Conservation (phyloP, 2,888 invertebrate genomes). For the Suillia variegata region DNA sequence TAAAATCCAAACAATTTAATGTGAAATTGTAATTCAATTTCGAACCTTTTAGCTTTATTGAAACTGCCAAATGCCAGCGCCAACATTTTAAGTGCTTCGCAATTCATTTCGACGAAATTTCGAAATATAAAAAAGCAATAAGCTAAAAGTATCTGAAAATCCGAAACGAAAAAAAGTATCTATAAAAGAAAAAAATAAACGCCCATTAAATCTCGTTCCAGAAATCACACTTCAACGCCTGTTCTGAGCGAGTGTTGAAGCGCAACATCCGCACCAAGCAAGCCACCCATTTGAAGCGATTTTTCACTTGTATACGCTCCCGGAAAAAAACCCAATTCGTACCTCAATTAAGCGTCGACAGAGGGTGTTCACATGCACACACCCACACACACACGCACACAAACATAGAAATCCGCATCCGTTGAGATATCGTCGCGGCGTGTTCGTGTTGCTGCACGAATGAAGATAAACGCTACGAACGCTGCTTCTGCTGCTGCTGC, state of each 20-base stretch:
- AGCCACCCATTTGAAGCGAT: slow-evolving; percentile 16
- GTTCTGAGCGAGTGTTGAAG: too few relatives aligned
- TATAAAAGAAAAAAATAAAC: slow-evolving; percentile 20
- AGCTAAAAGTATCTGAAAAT: not conserved
- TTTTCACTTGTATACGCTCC: slow-evolving; percentile 26
- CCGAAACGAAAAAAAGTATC: not conserved
- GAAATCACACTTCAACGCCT: slow-evolving; percentile 30
- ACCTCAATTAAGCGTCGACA: slow-evolving; percentile 54
- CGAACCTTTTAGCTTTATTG: too few relatives aligned
- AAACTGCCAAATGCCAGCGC: too few relatives aligned
- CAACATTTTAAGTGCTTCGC: too few relatives aligned
- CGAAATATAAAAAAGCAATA: too few relatives aligned
- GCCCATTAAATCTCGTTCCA: slow-evolving; percentile 42
- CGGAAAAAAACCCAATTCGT: slow-evolving; percentile 50
- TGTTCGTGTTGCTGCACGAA: slow-evolving; percentile 43
- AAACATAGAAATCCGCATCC: slow-evolving; percentile 7
- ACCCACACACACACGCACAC: not conserved
- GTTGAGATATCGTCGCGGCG: slow-evolving; percentile 42
- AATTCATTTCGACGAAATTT: too few relatives aligned
- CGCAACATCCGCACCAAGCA: slow-evolving; percentile 1
- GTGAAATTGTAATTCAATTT: too few relatives aligned
- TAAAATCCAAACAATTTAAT: too few relatives aligned
- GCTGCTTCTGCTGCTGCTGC: not conserved
- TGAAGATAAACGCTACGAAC: slow-evolving; percentile 40
- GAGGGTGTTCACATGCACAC: slow-evolving; percentile 24